phyloP scores from a whole-genome alignment of 2,888 invertebrate species.

The Oscheius sp. region DNA sequence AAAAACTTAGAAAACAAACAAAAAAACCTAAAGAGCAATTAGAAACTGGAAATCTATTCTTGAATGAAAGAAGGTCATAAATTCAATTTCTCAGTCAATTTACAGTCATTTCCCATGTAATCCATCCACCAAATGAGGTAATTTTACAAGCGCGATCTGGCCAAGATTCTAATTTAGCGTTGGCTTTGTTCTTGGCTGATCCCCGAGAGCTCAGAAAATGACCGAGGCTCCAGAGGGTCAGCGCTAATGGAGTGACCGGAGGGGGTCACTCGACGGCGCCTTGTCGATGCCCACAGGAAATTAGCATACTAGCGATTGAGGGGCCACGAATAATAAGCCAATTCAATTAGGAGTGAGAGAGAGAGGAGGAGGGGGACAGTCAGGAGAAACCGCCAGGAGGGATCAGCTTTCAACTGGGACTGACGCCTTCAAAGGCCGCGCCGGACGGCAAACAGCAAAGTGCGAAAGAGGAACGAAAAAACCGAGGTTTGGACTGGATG shows the following conservation, averaged over 20 bases:
- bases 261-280: slow-evolving; percentile 12
- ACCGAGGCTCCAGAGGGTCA: not conserved
- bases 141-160: no score
- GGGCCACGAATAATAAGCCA: slow-evolving; percentile 12
- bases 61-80: not conserved
- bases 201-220: slow-evolving; percentile 7
- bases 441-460: slow-evolving; percentile 23
- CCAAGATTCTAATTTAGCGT: no score
- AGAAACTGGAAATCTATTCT: not conserved
- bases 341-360: slow-evolving; percentile 16
- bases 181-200: no score
- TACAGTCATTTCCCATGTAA: no score
- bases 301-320: slow-evolving; percentile 17
- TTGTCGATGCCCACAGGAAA: slow-evolving; percentile 21
- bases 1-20: not conserved
- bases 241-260: slow-evolving; percentile 21
- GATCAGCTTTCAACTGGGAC: slow-evolving; percentile 24
- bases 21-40: not conserved
- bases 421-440: slow-evolving; percentile 22
- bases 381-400: no score
- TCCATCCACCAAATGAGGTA: no score
- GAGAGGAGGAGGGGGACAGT: not conserved
- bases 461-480: slow-evolving; percentile 4
- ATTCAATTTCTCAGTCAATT: no score
- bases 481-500: not conserved